A percentile compares a stretch with the other conserved stretches of the same genome.
Evolutionary conservation across 1,140 invertebrate species (phyloP).

Genomic region (Eurytemora carolleeae): DNA sequence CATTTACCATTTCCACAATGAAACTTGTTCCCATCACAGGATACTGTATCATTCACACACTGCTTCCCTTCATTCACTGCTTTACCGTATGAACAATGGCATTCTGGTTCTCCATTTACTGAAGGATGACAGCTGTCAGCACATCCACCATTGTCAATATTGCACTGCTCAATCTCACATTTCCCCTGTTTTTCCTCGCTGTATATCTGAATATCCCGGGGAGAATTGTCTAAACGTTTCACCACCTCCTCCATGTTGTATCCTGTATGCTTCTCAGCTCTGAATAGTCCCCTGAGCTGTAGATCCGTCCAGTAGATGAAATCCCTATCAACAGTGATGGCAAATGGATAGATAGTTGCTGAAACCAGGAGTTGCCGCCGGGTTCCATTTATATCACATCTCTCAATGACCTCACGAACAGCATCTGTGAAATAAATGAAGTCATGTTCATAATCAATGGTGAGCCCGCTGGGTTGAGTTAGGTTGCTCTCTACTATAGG

Average conservation of each 20-base stretch:
- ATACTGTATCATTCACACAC: constrained; percentile 58
- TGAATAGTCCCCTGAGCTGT: constrained; percentile 74
- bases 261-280: constrained; percentile 91
- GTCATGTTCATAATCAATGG: constrained; percentile 84
- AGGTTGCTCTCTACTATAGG: constrained; percentile 74
- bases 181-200: constrained; percentile 47
- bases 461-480: constrained; percentile 82
- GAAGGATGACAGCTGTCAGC: constrained; percentile 81
- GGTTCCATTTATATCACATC: constrained; percentile 65
- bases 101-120: constrained; percentile 48
- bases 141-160: constrained; percentile 84
- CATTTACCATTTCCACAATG: constrained; percentile 84
- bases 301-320: constrained; percentile 97
- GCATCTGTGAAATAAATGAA: constrained; percentile 97
- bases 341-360: constrained; percentile 88
- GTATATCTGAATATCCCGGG: constrained; percentile 74
- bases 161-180: constrained; percentile 64
- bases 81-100: constrained; percentile 64
- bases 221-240: constrained; percentile 66
- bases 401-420: constrained; percentile 86
- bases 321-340: constrained; percentile 69
- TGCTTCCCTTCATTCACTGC: constrained; percentile 76
- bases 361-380: constrained; percentile 50
- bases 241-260: constrained; percentile 84
- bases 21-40: constrained; percentile 70